phyloP scores from a whole-genome alignment of 2,113 vertebrate species.

The Tinamus guttatus region DNA sequence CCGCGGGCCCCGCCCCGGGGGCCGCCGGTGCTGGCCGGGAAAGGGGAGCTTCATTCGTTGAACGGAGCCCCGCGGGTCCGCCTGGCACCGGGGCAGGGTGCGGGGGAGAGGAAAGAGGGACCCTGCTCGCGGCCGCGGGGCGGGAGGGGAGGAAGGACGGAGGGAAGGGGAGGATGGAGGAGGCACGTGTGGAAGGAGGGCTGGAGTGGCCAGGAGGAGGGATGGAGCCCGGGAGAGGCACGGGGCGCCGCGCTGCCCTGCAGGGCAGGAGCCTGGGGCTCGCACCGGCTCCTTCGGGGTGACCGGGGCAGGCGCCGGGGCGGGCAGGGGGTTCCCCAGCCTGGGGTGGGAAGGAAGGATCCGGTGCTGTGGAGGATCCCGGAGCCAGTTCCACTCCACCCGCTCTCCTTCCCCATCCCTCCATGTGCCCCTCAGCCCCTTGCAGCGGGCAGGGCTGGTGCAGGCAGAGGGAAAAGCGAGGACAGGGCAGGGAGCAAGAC shows the following conservation, averaged over 20 bases:
- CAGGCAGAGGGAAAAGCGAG: neutral
- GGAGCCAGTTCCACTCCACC: neutral
- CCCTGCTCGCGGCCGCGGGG: neutral
- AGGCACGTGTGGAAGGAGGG: neutral
- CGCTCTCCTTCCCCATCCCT: neutral
- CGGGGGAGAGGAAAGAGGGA: neutral
- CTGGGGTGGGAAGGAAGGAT: neutral
- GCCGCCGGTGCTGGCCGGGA: neutral
- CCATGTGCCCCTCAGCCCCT: neutral
- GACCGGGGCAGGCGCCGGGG: rapidly evolving
- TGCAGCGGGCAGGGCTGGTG: rapidly evolving
- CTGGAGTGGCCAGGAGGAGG: neutral
- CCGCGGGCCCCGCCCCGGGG: neutral
- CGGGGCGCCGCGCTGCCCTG: neutral
- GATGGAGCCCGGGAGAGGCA: neutral
- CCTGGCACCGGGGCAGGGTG: too few species aligned
- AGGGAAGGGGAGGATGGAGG: neutral
- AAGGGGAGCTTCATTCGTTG: neutral
- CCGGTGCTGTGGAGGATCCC: neutral
- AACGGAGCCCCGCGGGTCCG: neutral
- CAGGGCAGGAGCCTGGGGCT: neutral
- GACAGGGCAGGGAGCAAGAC: neutral
- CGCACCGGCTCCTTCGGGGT: neutral
- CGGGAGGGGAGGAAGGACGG: neutral
- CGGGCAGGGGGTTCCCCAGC: neutral